Percentiles rank a stretch among this genome's conserved stretches.
Evolutionary conservation across 2,113 vertebrate genomes (phyloP).

Genomic region (Cisticola juncidis): DNA sequence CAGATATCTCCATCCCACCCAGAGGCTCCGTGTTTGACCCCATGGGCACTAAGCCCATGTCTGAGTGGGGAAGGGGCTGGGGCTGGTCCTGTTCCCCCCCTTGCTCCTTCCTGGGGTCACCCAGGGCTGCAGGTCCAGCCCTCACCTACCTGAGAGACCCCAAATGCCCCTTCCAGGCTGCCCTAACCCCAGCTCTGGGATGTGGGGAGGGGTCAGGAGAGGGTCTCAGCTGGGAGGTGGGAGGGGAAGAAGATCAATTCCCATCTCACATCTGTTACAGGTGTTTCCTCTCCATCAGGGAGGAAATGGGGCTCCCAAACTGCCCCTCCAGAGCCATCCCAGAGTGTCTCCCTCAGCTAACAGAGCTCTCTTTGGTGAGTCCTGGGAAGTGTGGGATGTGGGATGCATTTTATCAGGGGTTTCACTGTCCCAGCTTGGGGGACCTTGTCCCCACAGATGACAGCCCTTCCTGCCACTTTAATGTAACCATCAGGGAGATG

Average conservation of each 20-base stretch:
- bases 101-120: not conserved
- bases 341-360: accelerated
- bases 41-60: not conserved
- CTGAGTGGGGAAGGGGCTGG: not conserved
- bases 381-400: accelerated
- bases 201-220: not conserved
- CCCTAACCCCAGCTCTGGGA: slow-evolving; percentile 76
- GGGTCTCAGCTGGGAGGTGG: not conserved
- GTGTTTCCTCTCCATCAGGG: not conserved
- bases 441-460: not conserved
- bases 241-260: not conserved
- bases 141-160: slow-evolving; percentile 63
- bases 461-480: not conserved
- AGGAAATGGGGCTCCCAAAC: not conserved
- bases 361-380: not conserved
- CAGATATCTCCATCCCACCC: slow-evolving; percentile 74
- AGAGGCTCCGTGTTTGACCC: slow-evolving; percentile 77
- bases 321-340: not conserved
- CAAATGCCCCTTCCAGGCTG: slow-evolving; percentile 74
- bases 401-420: not conserved
- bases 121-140: not conserved
- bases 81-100: not conserved
- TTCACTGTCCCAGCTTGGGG: not conserved
- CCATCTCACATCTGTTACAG: not conserved
- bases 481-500: not conserved